Evolutionary conservation across 2,888 invertebrate species (phyloP).

Genomic region (Cosmia pyralina): DNA sequence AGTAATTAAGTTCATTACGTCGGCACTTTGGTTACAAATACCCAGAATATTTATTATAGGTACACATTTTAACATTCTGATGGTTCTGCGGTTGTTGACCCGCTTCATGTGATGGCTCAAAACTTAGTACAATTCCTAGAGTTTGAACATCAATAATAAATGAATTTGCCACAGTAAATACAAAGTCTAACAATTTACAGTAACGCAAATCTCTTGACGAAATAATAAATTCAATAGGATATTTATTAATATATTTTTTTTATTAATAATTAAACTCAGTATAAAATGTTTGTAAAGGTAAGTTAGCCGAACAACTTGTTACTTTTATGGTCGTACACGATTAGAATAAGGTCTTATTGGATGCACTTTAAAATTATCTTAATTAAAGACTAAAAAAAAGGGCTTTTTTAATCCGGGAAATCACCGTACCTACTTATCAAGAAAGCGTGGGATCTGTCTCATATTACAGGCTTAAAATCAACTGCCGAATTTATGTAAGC

Average conservation of each 20-base stretch:
- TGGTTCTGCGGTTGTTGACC: no score
- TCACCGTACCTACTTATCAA: neutral
- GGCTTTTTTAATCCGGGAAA: neutral
- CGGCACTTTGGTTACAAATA: neutral
- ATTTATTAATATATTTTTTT: no score
- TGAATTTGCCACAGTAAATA: neutral
- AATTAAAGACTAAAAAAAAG: no score
- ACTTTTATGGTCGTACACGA: no score
- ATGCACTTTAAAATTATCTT: no score
- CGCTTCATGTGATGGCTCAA: neutral
- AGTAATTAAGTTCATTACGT: constrained; percentile 15
- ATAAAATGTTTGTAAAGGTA: no score
- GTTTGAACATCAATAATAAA: neutral
- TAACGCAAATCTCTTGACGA: neutral
- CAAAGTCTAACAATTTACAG: neutral
- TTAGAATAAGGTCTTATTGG: no score
- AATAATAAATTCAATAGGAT: neutral
- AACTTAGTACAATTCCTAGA: neutral
- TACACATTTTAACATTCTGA: neutral
- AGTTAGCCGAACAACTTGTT: no score
- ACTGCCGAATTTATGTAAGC: no score
- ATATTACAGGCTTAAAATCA: no score
- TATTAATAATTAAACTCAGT: no score
- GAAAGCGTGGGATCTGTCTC: neutral
- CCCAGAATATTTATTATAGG: neutral